phyloP scores from a whole-genome alignment of 2,888 invertebrate species.

The Tolmerus cingulatus region DNA sequence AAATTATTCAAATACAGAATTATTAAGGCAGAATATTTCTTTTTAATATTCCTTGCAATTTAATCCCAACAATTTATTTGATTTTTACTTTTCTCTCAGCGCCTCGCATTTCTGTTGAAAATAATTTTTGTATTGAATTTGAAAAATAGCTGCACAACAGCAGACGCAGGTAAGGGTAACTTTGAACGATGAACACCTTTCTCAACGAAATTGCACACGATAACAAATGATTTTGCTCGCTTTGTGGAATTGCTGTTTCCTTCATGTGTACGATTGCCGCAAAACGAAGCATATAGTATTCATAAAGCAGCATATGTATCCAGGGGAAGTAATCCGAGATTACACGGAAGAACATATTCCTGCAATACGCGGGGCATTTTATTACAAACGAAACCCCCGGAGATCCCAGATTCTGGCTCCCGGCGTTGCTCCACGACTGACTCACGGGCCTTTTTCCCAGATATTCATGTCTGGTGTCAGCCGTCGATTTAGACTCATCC shows the following conservation, averaged over 20 bases:
- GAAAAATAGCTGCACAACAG: background rate
- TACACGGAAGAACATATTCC: background rate
- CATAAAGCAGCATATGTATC: background rate
- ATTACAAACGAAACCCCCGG: background rate
- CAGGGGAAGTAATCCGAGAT: background rate
- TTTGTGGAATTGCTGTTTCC: background rate
- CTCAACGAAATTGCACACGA: background rate
- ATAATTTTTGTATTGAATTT: background rate
- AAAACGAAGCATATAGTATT: background rate
- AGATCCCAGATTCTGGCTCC: background rate
- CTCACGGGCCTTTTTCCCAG: background rate
- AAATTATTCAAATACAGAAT: background rate
- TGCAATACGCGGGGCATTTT: background rate
- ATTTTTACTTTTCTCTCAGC: background rate
- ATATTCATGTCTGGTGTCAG: background rate
- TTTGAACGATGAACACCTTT: background rate
- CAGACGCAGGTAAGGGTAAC: background rate
- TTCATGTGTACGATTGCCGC: background rate
- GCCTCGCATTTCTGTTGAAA: background rate
- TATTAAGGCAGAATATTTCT: background rate
- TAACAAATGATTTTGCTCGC: background rate
- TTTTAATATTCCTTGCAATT: background rate
- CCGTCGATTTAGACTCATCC: background rate
- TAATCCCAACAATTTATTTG: background rate
- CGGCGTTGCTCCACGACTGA: background rate